phyloP scores from a whole-genome alignment of 2,797 vertebrate species.

The Acomys russatus region DNA sequence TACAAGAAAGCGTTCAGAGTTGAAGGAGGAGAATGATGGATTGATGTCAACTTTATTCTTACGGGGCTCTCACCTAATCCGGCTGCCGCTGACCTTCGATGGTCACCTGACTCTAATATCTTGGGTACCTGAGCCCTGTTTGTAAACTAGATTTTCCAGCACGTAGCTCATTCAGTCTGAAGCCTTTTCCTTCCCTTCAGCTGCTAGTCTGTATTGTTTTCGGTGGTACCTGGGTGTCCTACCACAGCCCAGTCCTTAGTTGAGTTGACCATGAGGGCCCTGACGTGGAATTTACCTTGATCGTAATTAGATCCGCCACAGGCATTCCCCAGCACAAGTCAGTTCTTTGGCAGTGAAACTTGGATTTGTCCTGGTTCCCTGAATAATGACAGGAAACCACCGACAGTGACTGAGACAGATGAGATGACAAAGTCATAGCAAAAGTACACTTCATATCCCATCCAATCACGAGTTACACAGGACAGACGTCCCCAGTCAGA shows the following conservation, averaged over 20 bases:
- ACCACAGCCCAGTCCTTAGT: neutral
- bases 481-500: neutral
- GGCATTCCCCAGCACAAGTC: neutral
- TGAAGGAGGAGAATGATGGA: neutral
- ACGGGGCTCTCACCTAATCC: neutral
- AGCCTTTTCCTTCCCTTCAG: conserved; percentile 21
- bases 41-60: neutral
- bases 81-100: neutral
- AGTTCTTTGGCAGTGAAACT: neutral
- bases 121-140: neutral
- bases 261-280: neutral
- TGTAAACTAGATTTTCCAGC: neutral
- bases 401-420: neutral
- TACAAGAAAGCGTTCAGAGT: neutral
- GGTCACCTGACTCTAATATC: neutral
- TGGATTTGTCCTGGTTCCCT: conserved; percentile 2
- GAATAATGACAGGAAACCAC: conserved; percentile 10
- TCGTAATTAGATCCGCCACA: neutral
- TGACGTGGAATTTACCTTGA: neutral
- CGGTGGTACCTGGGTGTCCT: neutral
- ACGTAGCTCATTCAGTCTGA: neutral
- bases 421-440: neutral
- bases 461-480: neutral
- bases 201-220: neutral
- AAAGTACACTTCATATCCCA: neutral